Base-by-base conservation (phyloP, 2,113 vertebrate species). In the Salvelinus sp. region DNA sequence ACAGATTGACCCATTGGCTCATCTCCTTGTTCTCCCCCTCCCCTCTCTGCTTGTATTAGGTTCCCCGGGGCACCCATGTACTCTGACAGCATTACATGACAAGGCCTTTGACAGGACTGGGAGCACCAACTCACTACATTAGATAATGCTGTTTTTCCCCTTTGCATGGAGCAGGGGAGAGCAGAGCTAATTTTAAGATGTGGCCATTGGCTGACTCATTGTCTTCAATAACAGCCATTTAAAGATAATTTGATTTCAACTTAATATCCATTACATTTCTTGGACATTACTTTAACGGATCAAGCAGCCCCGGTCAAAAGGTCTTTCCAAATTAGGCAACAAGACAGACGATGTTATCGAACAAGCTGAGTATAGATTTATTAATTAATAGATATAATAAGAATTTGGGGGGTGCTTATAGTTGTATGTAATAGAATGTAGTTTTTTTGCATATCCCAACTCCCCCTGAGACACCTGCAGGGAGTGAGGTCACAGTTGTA, bases 131-230 rank as follows among this genome's bases (percentile, higher is more conserved):
- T 27, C 63, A 65, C 10, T 28, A 27, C 5, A 30, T 66, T 66
- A 30, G 64, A 30, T 66, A 66, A 30, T 18, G 64, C 27, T 66
- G 64, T 66, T 66, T 66, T 27, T 66, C 25, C 20, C 27, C 14
- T 30, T 6, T 0, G 2, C 27, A 28, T 66, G 64, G 64, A 30
- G 22, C 72, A 6, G 10, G 33, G 9, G 33, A 25, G 6, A 54
- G 7, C n/a, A 47, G 9, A 73, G 18, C 33, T 64, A 1, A 18
- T 63, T 73, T 63, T 44, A 22, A 64, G 33, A 33, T 9, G 63
- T 73, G 22, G 12, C 28, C 30, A 30, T 74, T 74, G 62, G 72
- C 58, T 63, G 60, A 48, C 58, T 74, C 38, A 65, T 27, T 74
- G 33, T n/a, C 23, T 64, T 48, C 22, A 27, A 38, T 22, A 74